Evolutionary conservation across 2,797 vertebrate species (phyloP).

Genomic region (Etheostoma nigrum): DNA sequence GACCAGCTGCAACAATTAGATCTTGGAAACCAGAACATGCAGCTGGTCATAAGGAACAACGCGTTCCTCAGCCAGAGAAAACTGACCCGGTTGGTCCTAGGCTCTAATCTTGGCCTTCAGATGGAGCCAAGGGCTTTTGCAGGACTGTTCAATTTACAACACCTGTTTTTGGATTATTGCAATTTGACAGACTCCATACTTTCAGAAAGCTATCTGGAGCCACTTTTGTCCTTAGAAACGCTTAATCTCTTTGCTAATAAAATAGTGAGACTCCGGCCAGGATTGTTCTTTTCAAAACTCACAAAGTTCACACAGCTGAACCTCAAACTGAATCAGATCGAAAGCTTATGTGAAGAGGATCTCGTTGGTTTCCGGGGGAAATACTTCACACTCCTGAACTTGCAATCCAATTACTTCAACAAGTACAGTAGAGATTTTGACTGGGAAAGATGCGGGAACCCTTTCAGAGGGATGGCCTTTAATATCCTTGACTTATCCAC

Average conservation of each 20-base stretch:
- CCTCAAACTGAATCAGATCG: slow-evolving; percentile 82
- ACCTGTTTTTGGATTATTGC: slow-evolving; percentile 82
- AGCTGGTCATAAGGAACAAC: slow-evolving; percentile 80
- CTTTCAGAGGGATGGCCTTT: slow-evolving; percentile 85
- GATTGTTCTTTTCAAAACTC: slow-evolving; percentile 85
- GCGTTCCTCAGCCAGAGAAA: slow-evolving; percentile 86
- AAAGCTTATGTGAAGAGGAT: slow-evolving; percentile 85
- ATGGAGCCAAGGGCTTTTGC: slow-evolving; percentile 86
- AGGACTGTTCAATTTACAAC: slow-evolving; percentile 79
- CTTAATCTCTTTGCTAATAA: slow-evolving; percentile 83
- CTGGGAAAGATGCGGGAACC: slow-evolving; percentile 87
- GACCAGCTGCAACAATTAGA: slow-evolving; percentile 76
- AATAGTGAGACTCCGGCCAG: slow-evolving; percentile 83
- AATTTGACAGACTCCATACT: slow-evolving; percentile 81
- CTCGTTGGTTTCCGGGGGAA: slow-evolving; percentile 87
- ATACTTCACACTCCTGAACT: slow-evolving; percentile 77
- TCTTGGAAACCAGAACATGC: slow-evolving; percentile 73
- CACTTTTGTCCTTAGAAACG: slow-evolving; percentile 83
- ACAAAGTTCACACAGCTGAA: slow-evolving; percentile 78
- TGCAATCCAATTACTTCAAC: slow-evolving; percentile 68
- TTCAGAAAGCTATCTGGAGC: slow-evolving; percentile 83
- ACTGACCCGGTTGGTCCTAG: slow-evolving; percentile 83
- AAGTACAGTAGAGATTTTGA: slow-evolving; percentile 8
- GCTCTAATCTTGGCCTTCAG: slow-evolving; percentile 56
- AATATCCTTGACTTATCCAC: slow-evolving; percentile 75